Evolutionary conservation across 2,113 vertebrate species (phyloP), one percentile per base, ranked within the genome.

Genomic region (Trematomus loennbergii): DNA sequence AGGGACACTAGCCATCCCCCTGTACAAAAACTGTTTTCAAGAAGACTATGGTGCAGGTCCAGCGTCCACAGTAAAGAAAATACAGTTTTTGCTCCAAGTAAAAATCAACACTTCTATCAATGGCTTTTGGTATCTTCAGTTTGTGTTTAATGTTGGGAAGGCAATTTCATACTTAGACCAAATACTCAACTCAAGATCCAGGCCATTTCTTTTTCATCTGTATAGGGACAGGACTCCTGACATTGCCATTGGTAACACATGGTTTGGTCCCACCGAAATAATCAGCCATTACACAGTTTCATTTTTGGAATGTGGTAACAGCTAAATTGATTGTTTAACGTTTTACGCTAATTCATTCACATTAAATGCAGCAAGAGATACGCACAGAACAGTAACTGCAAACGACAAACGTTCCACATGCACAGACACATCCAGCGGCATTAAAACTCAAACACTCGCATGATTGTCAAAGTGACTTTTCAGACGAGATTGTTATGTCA

Each of bases 1-100:
- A 69, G 64, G 69, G 55, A 71, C 60, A 60, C 36, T 12, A 16
- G 52, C 50, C 49, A 43, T 81, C n/a, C n/a, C 12, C 40, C 49
- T 9, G 25, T 45, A 16, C 48, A 50, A 62, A 84, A 43, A 74
- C 62, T 3, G 16, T 17, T 52, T 50, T 43, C n/a, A 52, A 45
- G 65, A 36, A 33, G 7, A 50, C 0, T 0, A 70, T 25, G 12
- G 63, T 6, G 8, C 16, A 33, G 48, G 12, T 17, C 52, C 66
- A 49, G 46, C 4, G 11, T 54, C 36, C 3, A 5, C 4, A 46
- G 22, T 22, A 9, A 33, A 29, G 20, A 16, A 54, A 29, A 52
- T 20, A 67, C 13, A 17, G 2, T 29, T 20, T 20, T n/a, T 46
- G 55, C 4, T 29, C 29, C 29, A 48, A 59, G 58, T 48, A 22